Conservation (phyloP, 2,797 vertebrate species). For the Tadarida brasiliensis region DNA sequence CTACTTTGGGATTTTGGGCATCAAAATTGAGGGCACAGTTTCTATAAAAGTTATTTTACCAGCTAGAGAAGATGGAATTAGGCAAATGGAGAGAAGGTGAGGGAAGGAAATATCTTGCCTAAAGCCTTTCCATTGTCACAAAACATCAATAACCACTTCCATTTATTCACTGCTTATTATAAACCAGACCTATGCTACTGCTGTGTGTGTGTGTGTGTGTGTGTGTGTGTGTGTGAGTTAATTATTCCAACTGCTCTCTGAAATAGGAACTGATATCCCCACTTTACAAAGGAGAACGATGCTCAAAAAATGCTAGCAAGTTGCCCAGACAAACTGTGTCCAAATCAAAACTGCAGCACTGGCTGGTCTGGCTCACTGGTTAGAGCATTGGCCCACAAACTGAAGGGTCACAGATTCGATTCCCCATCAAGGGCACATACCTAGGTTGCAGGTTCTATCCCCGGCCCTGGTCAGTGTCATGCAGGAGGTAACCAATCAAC, state of each 20-base stretch:
- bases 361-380: no score
- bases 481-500: no score
- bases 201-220: background rate
- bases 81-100: background rate
- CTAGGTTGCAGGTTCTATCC: no score
- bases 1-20: background rate
- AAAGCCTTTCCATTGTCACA: background rate
- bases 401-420: no score
- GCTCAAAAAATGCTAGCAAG: background rate
- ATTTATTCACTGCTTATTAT: background rate
- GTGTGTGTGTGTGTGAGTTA: background rate
- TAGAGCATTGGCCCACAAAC: no score
- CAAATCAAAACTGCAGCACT: background rate
- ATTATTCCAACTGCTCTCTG: background rate
- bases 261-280: background rate
- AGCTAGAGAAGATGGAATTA: background rate
- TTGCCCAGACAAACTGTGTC: background rate
- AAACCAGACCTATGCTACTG: background rate
- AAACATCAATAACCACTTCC: background rate
- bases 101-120: background rate
- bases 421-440: no score
- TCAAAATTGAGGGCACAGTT: background rate
- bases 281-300: background rate
- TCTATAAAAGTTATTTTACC: slow-evolving; percentile 20
- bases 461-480: no score